These are phyloP conservation scores for Heteromormyrus szaboi DNA, from an alignment of 2,797 vertebrate genomes.

Conservation along the genomic window DNA sequence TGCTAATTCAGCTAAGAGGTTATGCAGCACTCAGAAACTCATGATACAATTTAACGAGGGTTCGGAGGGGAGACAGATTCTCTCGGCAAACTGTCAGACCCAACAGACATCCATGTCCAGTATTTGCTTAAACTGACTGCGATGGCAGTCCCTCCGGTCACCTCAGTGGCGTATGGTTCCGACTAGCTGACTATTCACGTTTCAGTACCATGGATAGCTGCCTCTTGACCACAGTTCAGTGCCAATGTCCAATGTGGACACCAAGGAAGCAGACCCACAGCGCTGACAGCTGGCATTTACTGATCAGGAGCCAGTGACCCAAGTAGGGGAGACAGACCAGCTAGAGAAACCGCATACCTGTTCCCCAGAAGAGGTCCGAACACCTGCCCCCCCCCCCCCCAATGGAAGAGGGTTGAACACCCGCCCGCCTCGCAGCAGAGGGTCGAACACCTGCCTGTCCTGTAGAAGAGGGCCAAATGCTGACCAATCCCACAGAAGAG, in stretches of 20 bases:
- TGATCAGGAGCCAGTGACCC: neutral
- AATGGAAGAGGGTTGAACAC: neutral
- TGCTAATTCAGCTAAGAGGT: neutral
- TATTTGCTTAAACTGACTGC: neutral
- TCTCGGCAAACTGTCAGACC: neutral
- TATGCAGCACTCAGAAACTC: neutral
- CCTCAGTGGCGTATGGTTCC: neutral
- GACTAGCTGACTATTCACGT: neutral
- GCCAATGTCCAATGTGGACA: neutral
- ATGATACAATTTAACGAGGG: neutral
- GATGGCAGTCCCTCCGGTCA: neutral
- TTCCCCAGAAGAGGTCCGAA: neutral
- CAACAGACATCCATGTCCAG: neutral
- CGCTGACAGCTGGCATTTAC: neutral
- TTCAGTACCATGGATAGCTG: neutral
- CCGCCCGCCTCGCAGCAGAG: neutral
- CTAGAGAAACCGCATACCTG: neutral
- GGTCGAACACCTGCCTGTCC: neutral
- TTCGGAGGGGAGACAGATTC: neutral
- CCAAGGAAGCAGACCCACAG: neutral
- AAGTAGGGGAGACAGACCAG: neutral
- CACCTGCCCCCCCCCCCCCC: neutral
- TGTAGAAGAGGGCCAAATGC: too few relatives aligned
- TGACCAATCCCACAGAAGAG: neutral
- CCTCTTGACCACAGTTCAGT: neutral